Evolutionary conservation across 2,113 vertebrate genomes (phyloP), one percentile per base, ranked within the genome.

Genomic region (Phylloscopus whistleri): DNA sequence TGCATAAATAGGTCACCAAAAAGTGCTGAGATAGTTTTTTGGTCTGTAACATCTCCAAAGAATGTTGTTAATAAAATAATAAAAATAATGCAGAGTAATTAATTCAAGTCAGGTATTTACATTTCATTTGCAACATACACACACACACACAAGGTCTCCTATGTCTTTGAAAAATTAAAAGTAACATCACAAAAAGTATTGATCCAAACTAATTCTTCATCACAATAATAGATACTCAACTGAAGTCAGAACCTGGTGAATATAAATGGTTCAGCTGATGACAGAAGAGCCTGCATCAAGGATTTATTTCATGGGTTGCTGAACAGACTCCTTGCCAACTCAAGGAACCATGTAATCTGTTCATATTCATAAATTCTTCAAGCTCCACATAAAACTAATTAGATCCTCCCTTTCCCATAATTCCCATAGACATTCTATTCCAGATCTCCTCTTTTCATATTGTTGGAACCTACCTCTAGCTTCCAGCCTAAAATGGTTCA

Each of bases 291-390:
- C 23, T 63, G 43, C 51, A 69, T 67, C 64, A 58, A 59, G 68
- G 63, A 88, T 66, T 93, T 92, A 69, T 93, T 92, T 93, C 48
- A 62, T 66, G 63, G 10, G 15, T 10, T 90, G 41, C 37, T 90
- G 76, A 73, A 77, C 13, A 86, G 46, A 73, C 13, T 75, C 31
- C 24, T 58, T 90, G 58, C 17, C 62, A 94, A 10, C 28, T 85
- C 49, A 87, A 73, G 52, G 44, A 91, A 76, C 13, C 20, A 77
- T 37, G 67, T 83, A 37, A 62, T 69, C n/a, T 85, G 70, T 88
- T 90, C 59, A 74, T 24, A 55, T 17, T 58, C 41, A 80, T 63
- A 88, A 92, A 94, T 95, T 80, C 72, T 85, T 92, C 72, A 92
- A 83, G 22, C 0, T 66, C n/a, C 59, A 80, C 55, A 49, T 51